Evolutionary conservation across 2,113 vertebrate genomes (phyloP), one percentile per base, ranked within the genome.

Genomic region (Seriola aureovittata): DNA sequence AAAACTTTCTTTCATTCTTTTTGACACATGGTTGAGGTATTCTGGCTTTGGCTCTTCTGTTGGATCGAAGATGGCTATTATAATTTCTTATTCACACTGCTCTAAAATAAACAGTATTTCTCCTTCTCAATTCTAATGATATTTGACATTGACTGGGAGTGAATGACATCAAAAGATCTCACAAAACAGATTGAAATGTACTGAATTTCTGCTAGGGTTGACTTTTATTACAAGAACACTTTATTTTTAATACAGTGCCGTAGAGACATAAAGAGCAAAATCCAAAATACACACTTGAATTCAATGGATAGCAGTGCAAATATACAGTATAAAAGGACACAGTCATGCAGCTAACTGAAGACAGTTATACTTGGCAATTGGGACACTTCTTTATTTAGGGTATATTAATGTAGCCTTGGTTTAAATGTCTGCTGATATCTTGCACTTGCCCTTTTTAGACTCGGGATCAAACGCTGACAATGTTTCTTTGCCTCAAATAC

Each of bases 381-480:
- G 19, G 19, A 19, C 48, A 23, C 5, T 0, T 25, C 25, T 23
- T 16, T 11, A 57, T 57, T 57, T 12, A 57, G 11, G 8, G 11
- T 10, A 11, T 42, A 40, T 13, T 48, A 19, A 71, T 48, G 66
- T 44, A 9, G 36, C 29, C 46, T 74, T 52, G 5, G 6, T 23
- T 5, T 50, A 19, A 50, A 50, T 19, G 50, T 9, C 50, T 19
- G 1, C 1, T 29, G 10, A 23, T 60, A 60, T 68, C 21, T 59
- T 17, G 14, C 14, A 54, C 34, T 40, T 36, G 13, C 44, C 54
- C 13, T 34, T 48, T 76, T 48, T 3, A 32, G 69, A 48, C n/a
- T 1, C 19, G 44, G 40, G 66, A 81, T 77, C 71, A 68, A n/a
- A 73, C 2, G 65, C 79, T 85, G 83, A 85, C 77, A 71, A 23